Conservation (phyloP, 2,113 vertebrate genomes). For the Mobula hypostoma region DNA sequence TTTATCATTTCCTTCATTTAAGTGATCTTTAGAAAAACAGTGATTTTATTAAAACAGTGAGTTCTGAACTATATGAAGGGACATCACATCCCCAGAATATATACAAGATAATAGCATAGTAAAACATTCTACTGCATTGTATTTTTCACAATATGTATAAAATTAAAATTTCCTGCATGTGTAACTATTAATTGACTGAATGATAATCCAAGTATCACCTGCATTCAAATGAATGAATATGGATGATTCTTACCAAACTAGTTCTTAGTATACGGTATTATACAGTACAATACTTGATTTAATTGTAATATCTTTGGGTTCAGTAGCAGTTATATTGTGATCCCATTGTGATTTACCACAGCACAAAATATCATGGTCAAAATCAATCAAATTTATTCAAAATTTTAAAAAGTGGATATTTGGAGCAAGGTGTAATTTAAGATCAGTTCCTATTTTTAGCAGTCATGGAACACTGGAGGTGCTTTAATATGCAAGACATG, state of each 20-base stretch:
- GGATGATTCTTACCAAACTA: background rate
- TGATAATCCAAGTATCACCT: background rate
- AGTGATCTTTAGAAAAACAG: background rate
- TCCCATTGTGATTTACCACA: background rate
- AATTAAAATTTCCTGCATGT: background rate
- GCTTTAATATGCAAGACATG: background rate
- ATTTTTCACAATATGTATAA: background rate
- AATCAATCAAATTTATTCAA: background rate
- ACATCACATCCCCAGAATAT: background rate
- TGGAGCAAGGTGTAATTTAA: background rate
- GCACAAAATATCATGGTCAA: background rate
- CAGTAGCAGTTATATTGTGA: background rate
- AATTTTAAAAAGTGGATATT: background rate
- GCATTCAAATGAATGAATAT: background rate
- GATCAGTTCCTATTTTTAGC: background rate
- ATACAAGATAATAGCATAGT: background rate
- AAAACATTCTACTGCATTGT: background rate
- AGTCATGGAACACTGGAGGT: background rate
- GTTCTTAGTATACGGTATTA: background rate
- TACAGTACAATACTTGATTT: background rate
- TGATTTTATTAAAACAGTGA: background rate
- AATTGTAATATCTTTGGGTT: background rate
- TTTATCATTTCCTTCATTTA: constrained; percentile 26
- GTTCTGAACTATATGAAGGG: background rate
- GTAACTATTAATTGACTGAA: background rate